These are phyloP conservation scores for Drosophila novamexicana DNA, from an alignment of 1,140 invertebrate genomes.

Conservation along the genomic window DNA sequence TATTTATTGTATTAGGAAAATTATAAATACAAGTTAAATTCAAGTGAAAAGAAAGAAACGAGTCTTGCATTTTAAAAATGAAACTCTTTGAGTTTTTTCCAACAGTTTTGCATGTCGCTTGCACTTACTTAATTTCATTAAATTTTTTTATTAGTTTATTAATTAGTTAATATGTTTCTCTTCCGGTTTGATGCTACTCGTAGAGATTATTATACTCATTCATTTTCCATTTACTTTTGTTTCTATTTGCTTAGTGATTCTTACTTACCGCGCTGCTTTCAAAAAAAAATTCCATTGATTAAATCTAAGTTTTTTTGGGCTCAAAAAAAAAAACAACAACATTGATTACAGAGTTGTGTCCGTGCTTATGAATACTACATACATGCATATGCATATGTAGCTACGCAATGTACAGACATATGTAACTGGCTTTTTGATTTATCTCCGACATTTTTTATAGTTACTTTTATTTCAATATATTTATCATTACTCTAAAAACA, in stretches of 20 bases:
- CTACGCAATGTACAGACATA: slow-evolving; percentile 10
- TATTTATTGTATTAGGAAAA: slow-evolving; percentile 10
- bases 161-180: slow-evolving; percentile 36
- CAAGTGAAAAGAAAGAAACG: slow-evolving; percentile 15
- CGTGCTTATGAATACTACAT: slow-evolving; percentile 36
- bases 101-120: slow-evolving; percentile 44
- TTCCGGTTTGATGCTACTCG: slow-evolving; percentile 40
- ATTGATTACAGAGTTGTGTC: slow-evolving; percentile 34
- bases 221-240: slow-evolving; percentile 10
- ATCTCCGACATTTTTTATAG: slow-evolving; percentile 18
- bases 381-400: slow-evolving; percentile 1
- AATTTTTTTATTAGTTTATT: slow-evolving; percentile 41
- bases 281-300: slow-evolving; percentile 56
- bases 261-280: slow-evolving; percentile 42
- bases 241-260: slow-evolving; percentile 45
- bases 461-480: slow-evolving; percentile 19
- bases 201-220: slow-evolving; percentile 1
- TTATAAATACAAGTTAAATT: slow-evolving; percentile 19
- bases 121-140: slow-evolving; percentile 35
- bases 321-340: slow-evolving; percentile 51
- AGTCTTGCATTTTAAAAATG: slow-evolving; percentile 62
- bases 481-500: slow-evolving; percentile 53
- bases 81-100: slow-evolving; percentile 72
- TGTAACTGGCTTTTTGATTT: slow-evolving; percentile 58
- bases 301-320: slow-evolving; percentile 44